Percentiles rank a stretch among this genome's conserved stretches.
phyloP scores from a whole-genome alignment of 2,888 invertebrate genomes.

The Synanthedon formicaeformis region DNA sequence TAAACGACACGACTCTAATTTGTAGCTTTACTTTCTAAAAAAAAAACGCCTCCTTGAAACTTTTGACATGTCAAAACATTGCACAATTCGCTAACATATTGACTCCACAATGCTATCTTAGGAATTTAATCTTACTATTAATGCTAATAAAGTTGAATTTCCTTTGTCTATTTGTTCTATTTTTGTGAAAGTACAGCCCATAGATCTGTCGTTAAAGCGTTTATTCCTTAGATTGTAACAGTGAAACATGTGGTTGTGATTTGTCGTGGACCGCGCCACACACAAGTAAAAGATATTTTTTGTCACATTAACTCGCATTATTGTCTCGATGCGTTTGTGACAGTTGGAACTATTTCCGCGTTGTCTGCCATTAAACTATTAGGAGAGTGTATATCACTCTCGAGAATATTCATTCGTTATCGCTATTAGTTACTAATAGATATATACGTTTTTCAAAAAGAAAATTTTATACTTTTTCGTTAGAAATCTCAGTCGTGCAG shows the following conservation, averaged over 20 bases:
- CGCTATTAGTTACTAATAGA: neutral
- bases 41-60: neutral
- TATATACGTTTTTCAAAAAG: too few relatives aligned
- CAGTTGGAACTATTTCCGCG: conserved; percentile 38
- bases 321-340: conserved; percentile 53
- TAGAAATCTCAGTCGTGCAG: too few relatives aligned
- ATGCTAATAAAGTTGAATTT: neutral
- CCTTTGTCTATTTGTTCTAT: neutral
- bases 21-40: conserved; percentile 1
- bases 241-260: conserved; percentile 50
- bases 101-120: too few relatives aligned
- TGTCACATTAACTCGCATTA: conserved; percentile 50
- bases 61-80: neutral
- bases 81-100: neutral
- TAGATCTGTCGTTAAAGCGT: conserved; percentile 64
- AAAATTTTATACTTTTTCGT: too few relatives aligned
- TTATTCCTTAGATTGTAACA: conserved; percentile 47
- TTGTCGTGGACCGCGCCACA: conserved; percentile 53
- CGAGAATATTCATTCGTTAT: neutral
- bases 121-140: neutral
- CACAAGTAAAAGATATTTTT: conserved; percentile 24
- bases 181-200: conserved; percentile 41
- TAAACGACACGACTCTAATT: conserved; percentile 8
- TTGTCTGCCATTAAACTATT: conserved; percentile 51
- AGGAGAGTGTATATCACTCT: conserved; percentile 16